Percentiles rank a stretch among this genome's conserved stretches.
Conservation (phyloP, 1,140 invertebrate genomes). For the Drosophila watanabei region DNA sequence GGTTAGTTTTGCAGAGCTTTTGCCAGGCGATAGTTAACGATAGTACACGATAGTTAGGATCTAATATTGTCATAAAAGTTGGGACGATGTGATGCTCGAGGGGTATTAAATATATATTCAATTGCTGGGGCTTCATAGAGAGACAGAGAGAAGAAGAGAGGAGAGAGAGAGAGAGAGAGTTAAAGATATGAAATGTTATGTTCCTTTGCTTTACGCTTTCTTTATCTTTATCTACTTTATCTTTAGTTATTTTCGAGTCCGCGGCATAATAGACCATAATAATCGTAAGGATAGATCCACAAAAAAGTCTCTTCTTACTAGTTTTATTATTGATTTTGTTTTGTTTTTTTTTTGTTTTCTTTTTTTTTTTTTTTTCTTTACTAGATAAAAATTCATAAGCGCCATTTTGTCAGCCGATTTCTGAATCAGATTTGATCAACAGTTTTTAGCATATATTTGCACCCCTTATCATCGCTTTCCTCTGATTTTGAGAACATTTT, state of each 20-base stretch:
- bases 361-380: slow-evolving; percentile 6
- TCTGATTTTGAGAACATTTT: too few species aligned
- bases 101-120: slow-evolving; percentile 23
- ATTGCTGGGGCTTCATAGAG: slow-evolving; percentile 20
- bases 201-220: slow-evolving; percentile 19
- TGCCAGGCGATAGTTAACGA: slow-evolving; percentile 51
- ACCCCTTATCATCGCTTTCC: background rate
- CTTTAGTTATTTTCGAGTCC: slow-evolving; percentile 50
- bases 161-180: slow-evolving; percentile 13
- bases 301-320: slow-evolving; percentile 57
- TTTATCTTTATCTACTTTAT: slow-evolving; percentile 27
- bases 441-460: slow-evolving; percentile 33
- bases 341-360: background rate
- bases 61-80: slow-evolving; percentile 82
- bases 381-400: slow-evolving; percentile 73
- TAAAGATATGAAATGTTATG: slow-evolving; percentile 36
- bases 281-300: slow-evolving; percentile 48
- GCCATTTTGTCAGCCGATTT: slow-evolving; percentile 74
- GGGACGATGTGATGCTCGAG: slow-evolving; percentile 27
- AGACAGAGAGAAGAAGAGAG: slow-evolving; percentile 15
- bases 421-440: slow-evolving; percentile 36
- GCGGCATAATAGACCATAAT: slow-evolving; percentile 40
- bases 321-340: slow-evolving; percentile 34
- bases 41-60: slow-evolving; percentile 69
- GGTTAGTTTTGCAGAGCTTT: slow-evolving; percentile 39